Evolutionary conservation across 1,140 invertebrate species (phyloP).

Genomic region (Nasonia longicornis): DNA sequence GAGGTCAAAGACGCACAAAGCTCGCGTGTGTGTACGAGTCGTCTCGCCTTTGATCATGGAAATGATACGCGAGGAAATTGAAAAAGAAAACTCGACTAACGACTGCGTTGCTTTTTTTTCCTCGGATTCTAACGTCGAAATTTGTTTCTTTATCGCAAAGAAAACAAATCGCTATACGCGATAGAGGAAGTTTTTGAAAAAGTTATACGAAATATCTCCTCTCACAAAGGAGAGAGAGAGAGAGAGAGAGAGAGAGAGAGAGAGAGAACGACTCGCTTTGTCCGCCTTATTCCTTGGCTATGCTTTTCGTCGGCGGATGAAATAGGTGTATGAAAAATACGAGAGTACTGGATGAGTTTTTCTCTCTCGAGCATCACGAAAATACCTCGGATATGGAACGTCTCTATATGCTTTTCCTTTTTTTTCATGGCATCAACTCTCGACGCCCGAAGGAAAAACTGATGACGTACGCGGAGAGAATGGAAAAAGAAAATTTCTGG

Average conservation of each 20-base stretch:
- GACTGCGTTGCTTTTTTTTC: background rate
- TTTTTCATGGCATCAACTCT: background rate
- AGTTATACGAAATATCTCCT: background rate
- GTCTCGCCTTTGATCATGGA: background rate
- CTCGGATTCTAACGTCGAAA: too few species aligned
- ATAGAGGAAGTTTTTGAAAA: background rate
- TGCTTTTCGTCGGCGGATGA: background rate
- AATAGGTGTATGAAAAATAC: background rate
- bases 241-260: background rate
- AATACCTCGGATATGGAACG: background rate
- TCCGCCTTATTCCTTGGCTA: background rate
- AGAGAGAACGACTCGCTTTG: background rate
- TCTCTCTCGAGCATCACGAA: background rate
- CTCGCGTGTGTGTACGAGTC: too few species aligned
- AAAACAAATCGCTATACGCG: too few species aligned
- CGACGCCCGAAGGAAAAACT: background rate
- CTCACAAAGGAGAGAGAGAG: background rate
- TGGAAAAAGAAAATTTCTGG: background rate
- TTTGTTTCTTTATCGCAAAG: too few species aligned
- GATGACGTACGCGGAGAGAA: background rate
- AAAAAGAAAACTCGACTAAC: background rate
- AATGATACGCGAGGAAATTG: background rate
- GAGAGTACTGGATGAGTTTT: background rate
- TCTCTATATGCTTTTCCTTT: background rate
- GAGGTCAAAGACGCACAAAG: constrained; percentile 11